These are phyloP conservation scores for Zeuzera pyrina DNA, from an alignment of 2,888 invertebrate species.

Conservation along the genomic window DNA sequence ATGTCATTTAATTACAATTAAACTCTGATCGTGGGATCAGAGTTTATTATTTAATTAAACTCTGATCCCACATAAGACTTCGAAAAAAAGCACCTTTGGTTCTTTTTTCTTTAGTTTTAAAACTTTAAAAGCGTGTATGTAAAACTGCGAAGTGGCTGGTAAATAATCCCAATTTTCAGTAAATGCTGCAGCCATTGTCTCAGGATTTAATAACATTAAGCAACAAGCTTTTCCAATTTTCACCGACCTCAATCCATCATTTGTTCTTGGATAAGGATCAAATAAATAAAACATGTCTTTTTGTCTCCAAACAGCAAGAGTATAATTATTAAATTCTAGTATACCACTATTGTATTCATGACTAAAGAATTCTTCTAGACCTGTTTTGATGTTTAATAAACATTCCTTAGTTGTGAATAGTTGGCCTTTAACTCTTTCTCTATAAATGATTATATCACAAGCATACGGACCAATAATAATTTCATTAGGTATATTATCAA, in stretches of 20 bases:
- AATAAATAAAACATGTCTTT: conserved; percentile 76
- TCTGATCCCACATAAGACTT: no score
- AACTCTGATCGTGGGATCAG: no score
- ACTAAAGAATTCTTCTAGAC: conserved; percentile 67
- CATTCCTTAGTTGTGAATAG: conserved; percentile 66
- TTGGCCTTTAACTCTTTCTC: conserved; percentile 63
- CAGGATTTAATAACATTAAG: conserved; percentile 74
- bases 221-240: conserved; percentile 75
- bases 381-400: conserved; percentile 57
- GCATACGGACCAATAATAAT: conserved; percentile 71
- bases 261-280: conserved; percentile 77
- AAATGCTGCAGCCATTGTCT: conserved; percentile 69
- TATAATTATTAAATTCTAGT: conserved; percentile 73
- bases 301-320: conserved; percentile 76
- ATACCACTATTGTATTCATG: conserved; percentile 64
- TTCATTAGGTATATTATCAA: conserved; percentile 72
- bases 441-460: conserved; percentile 72
- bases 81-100: conserved; percentile 45
- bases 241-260: conserved; percentile 65
- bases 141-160: conserved; percentile 59
- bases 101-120: conserved; percentile 62
- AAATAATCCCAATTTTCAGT: conserved; percentile 67
- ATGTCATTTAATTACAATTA: no score
- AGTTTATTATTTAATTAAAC: no score
- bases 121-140: conserved; percentile 75